A percentile compares a stretch with the other conserved stretches of the same genome.
Conservation (phyloP, 2,888 invertebrate species). For the Morinoia aosen region DNA sequence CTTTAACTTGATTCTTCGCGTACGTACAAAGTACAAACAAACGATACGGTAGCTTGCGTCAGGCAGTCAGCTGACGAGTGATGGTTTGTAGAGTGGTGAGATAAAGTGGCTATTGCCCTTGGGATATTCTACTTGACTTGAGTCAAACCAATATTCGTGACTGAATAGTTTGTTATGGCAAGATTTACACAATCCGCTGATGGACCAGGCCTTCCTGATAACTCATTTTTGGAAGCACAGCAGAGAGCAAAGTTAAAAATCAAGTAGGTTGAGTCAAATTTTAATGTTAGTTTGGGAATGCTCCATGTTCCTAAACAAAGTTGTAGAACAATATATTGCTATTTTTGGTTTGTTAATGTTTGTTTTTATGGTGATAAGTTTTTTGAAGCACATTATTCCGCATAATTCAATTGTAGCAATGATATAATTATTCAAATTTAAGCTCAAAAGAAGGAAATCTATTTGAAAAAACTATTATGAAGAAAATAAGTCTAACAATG, state of each 20-base stretch:
- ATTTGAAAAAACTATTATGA: too few species aligned
- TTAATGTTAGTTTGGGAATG: too few species aligned
- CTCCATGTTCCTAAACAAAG: too few species aligned
- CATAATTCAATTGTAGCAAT: too few species aligned
- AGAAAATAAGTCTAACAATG: too few species aligned
- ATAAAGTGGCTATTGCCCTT: not conserved
- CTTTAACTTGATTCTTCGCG: not conserved
- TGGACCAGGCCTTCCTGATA: not conserved
- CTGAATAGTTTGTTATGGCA: not conserved
- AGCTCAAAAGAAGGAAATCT: too few species aligned
- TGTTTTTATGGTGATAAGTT: too few species aligned
- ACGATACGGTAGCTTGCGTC: not conserved
- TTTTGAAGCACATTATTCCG: too few species aligned
- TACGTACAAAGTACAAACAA: not conserved
- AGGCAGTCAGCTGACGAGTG: not conserved
- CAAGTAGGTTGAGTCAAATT: not conserved
- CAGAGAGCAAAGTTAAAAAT: constrained; percentile 39
- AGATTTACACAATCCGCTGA: not conserved
- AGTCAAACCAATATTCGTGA: not conserved
- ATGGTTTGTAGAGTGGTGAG: not conserved
- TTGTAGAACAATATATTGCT: too few species aligned
- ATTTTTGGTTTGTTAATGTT: too few species aligned
- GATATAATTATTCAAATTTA: too few species aligned
- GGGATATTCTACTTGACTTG: not conserved
- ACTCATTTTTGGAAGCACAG: not conserved